Evolutionary conservation across 2,797 vertebrate genomes (phyloP), one percentile per base, ranked within the genome.

Genomic region (Siniperca scherzeri): DNA sequence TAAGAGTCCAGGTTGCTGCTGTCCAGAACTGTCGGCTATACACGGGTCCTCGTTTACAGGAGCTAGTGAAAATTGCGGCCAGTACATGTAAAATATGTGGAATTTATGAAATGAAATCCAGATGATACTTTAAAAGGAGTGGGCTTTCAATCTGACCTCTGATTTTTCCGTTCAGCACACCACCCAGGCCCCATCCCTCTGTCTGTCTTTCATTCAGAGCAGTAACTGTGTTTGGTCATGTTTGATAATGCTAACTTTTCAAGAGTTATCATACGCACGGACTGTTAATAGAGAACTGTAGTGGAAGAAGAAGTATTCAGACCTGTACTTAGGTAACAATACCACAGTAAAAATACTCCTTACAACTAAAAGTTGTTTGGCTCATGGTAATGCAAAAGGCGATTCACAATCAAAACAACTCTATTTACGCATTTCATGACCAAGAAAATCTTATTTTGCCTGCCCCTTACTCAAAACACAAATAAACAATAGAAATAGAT

Each of bases 101-200:
- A 95, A 95, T 96, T 95, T 92, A 93, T 94, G 25, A 95, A 95
- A 96, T 94, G 85, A 95, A 96, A 94, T 92, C 95, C 95, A 96
- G 95, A 95, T 95, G 95, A 95, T 59, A 92, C 89, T 94, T 94
- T 89, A 93, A 94, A 94, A 89, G 76, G 75, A 89, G 88, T 81
- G 89, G 87, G 88, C 81, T 94, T 88, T 93, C 88, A 80, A 89
- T 91, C 82, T 95, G 95, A 95, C 94, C 94, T 90, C 81, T 42
- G 57, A 88, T 93, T 92, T 94, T 94, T 93, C 85, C 88, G 33
- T 88, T 88, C 84, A 85, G 89, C 61, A 14, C 60, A 64, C 61
- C 70, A 42, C 78, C 75, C 53, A 38, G 1, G 66, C 70, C 42
- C 82, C 77, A 42, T 40, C 56, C 59, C 79, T 75, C 77, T 70